Base-by-base conservation (phyloP, 2,888 invertebrate species). In the Cyrtodaria siliqua region DNA sequence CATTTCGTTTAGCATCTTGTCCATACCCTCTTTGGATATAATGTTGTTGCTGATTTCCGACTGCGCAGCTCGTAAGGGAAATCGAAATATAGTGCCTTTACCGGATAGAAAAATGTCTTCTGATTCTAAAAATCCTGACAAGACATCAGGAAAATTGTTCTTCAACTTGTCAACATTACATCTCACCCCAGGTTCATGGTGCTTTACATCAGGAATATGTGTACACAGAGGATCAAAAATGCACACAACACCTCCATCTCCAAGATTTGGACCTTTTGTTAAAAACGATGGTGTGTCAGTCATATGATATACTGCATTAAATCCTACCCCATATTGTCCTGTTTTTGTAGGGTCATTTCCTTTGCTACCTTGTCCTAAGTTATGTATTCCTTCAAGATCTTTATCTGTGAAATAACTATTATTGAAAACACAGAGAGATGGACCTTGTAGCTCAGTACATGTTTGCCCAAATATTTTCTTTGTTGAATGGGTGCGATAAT, bases 241-340 rank as follows among this genome's bases (percentile, higher is more conserved):
- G 67, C 86, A 84, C 33, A 89, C 44, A 29, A 78, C 55, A 33
- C 85, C 84, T 20, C 69, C 68, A n/a, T 62, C 53, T 64, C 77
- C 78, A 26, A 69, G 60, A 20, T 68, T 79, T 14, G 79, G 72
- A 20, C 84, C 87, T 12, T 72, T 79, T 4, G 91, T 89, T 49
- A 91, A 66, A 77, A 92, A 91, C 24, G 91, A 89, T 0, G 92
- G 92, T 1, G 86, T 89, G 70, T 92, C 92, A 27, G 92, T 92
- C 14, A 92, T 55, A 76, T 91, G 89, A 77, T 92, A 92, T 2
- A 92, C 92, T 27, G 87, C 88, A 79, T 91, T 92, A 77, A 92
- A 92, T 0, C 92, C 92, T 23, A 92, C 89, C 23, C 92, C 92
- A 84, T 90, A 92, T 61, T 91, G 89, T 2, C 92, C 92, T 0